Evolutionary conservation across 1,140 invertebrate genomes (phyloP), one percentile per base, ranked within the genome.

Genomic region (Sitodiplosis mosellana): DNA sequence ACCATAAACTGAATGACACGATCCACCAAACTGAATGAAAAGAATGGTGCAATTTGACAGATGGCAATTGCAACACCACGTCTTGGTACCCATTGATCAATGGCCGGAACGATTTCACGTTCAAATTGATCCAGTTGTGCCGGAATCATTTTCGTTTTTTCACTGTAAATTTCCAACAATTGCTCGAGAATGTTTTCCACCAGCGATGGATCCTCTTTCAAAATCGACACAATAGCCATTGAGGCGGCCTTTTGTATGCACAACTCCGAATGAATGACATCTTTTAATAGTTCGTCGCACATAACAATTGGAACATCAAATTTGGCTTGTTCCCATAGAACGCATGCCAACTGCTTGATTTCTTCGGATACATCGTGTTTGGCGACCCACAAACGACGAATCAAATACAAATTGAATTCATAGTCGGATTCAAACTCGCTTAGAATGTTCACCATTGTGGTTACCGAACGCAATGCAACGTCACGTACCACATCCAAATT

Each of bases 61-160:
- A 94, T 68, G 15, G 85, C 80, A 47, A 90, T 68, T 1, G 87
- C 92, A 44, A 92, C 81, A 15, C 93, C 94, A 53, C 81, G 75
- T 40, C 95, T 71, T 1, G 83, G 81, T 18, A 19, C 43, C 82
- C 82, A 91, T 51, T 78, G 77, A 64, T 96, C 91, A 37, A 86
- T 71, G 33, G 85, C 78, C 53, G 87, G 81, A 55, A 81, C 77
- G 15, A 91, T 69, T 54, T 90, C 78, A 41, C 94, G 78, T 34
- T 92, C 92, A 69, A 97, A 92, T 60, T 85, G 77, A 65, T 98
- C 92, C 43, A 90, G 62, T 59, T 83, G 79, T 5, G 87, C 82
- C 14, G 86, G 87, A 51, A 88, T 83, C 68, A 91, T 75, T 44
- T 71, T 69, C 7, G 86, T 58, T 56, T 85, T 84, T 19, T 87